Evolutionary conservation across 2,888 invertebrate genomes (phyloP).

Genomic region (Morinoia aosen): DNA sequence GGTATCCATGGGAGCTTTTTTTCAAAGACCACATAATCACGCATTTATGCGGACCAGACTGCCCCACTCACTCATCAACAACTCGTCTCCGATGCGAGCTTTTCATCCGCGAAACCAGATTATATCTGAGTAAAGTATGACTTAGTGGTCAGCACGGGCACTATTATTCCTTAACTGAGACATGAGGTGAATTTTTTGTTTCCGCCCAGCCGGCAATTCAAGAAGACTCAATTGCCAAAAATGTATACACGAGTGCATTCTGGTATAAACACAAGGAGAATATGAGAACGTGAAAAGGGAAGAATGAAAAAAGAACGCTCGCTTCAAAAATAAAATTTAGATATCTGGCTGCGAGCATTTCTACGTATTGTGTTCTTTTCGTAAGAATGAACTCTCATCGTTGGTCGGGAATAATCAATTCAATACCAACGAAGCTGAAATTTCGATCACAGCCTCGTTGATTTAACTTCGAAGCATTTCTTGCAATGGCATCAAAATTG

Average conservation of each 20-base stretch:
- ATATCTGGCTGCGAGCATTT: background rate
- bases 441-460: background rate
- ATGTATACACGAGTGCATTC: background rate
- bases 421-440: background rate
- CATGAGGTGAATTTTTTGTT: background rate
- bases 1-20: background rate
- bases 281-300: background rate
- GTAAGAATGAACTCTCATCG: background rate
- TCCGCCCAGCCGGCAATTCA: background rate
- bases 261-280: background rate
- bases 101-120: background rate
- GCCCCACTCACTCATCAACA: background rate
- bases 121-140: background rate
- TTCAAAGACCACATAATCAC: background rate
- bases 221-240: background rate
- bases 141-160: background rate
- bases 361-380: background rate
- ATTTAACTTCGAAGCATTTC: background rate
- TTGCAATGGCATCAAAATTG: background rate
- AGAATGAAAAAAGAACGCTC: background rate
- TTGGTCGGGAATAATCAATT: background rate
- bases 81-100: background rate
- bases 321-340: background rate
- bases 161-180: background rate
- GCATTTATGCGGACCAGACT: background rate